Percentiles rank a stretch among this genome's conserved stretches.
Evolutionary conservation across 2,113 vertebrate species (phyloP).

Genomic region (Gracilinanus agilis): DNA sequence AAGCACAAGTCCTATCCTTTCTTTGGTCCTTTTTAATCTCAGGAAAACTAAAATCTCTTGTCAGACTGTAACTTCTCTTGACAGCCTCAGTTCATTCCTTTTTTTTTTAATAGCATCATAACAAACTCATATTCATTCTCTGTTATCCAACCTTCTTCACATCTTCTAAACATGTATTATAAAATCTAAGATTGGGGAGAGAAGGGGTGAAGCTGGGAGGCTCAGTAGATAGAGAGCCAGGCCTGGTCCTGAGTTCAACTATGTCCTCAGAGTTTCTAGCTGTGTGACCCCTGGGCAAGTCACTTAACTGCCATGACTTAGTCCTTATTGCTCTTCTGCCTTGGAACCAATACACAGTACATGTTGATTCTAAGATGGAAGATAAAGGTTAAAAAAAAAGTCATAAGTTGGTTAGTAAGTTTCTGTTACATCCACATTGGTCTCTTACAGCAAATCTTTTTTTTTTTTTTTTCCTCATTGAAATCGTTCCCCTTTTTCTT

Average conservation of each 20-base stretch:
- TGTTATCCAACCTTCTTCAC: not conserved
- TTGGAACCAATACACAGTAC: no score
- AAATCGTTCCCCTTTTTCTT: not conserved
- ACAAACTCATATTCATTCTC: not conserved
- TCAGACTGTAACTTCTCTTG: not conserved
- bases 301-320: no score
- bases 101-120: not conserved
- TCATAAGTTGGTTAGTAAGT: not conserved
- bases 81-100: not conserved
- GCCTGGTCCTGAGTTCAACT: no score
- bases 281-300: no score
- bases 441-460: not conserved
- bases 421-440: not conserved
- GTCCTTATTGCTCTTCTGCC: no score
- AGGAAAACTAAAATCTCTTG: not conserved
- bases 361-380: no score
- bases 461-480: not conserved
- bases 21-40: not conserved
- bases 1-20: not conserved
- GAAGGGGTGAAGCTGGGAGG: no score
- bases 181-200: not conserved
- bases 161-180: not conserved
- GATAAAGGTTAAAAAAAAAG: no score
- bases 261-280: no score
- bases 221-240: no score